These are phyloP conservation scores for Macropus fuliginosus DNA, from an alignment of 2,797 vertebrate genomes.

Conservation along the genomic window DNA sequence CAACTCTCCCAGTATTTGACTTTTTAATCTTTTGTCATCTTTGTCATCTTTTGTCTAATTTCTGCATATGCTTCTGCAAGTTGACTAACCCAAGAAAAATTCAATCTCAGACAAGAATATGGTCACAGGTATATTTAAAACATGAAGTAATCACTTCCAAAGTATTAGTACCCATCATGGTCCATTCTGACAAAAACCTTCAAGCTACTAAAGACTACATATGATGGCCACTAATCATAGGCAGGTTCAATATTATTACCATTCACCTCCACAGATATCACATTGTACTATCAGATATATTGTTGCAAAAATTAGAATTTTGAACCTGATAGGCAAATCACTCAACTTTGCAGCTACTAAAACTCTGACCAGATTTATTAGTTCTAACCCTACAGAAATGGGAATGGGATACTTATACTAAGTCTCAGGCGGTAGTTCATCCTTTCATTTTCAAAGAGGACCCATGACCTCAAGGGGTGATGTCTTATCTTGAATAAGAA, in stretches of 20 bases:
- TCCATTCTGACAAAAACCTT: background rate
- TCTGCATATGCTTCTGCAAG: background rate
- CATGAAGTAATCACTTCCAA: background rate
- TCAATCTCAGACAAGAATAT: background rate
- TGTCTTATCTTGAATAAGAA: too few relatives aligned
- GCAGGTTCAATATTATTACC: background rate
- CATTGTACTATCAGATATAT: background rate
- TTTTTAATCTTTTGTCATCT: background rate
- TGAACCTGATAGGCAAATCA: background rate
- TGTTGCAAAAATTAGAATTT: background rate
- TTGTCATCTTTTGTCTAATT: background rate
- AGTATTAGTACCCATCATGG: background rate
- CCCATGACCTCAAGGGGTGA: too few relatives aligned
- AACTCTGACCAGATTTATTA: background rate
- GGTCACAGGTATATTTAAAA: background rate
- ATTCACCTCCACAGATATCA: background rate
- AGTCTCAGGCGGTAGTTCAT: background rate
- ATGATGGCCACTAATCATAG: background rate
- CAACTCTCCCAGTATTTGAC: background rate
- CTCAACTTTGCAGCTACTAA: background rate
- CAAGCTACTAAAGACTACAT: background rate
- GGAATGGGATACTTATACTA: background rate
- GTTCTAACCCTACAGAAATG: background rate
- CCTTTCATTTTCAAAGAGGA: background rate
- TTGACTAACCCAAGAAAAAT: background rate